phyloP scores from a whole-genome alignment of 2,888 invertebrate species.

The Chymomyza procnemis region DNA sequence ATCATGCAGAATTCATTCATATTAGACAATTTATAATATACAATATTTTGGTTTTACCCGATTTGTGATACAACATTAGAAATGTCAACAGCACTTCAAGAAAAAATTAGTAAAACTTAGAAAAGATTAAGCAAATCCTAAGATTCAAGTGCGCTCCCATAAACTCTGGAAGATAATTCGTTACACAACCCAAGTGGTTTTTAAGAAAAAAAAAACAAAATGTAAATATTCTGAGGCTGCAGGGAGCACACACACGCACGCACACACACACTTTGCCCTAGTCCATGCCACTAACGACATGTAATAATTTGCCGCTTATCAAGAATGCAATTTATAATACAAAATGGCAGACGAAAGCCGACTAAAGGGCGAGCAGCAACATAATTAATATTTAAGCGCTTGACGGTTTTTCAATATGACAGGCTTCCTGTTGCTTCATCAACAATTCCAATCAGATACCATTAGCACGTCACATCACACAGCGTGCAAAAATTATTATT shows the following conservation, averaged over 20 bases:
- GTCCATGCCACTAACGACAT: constrained; percentile 3
- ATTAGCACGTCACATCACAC: constrained; percentile 77
- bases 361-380: constrained; percentile 35
- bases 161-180: no score
- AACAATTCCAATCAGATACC: constrained; percentile 77
- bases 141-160: no score
- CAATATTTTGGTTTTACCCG: no score
- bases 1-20: no score
- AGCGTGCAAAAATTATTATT: constrained; percentile 77
- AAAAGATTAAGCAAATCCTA: no score
- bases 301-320: constrained; percentile 65
- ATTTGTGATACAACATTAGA: no score
- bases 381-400: constrained; percentile 75
- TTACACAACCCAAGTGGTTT: background rate
- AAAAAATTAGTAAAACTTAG: no score
- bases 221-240: background rate
- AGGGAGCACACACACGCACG: background rate
- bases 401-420: constrained; percentile 7
- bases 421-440: constrained; percentile 57
- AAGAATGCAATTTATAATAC: constrained; percentile 68
- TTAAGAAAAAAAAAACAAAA: no score
- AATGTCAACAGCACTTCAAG: no score
- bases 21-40: no score
- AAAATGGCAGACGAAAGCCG: constrained; percentile 63
- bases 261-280: background rate